Conservation (phyloP, 2,888 invertebrate genomes). For the Cotesia congregata region DNA sequence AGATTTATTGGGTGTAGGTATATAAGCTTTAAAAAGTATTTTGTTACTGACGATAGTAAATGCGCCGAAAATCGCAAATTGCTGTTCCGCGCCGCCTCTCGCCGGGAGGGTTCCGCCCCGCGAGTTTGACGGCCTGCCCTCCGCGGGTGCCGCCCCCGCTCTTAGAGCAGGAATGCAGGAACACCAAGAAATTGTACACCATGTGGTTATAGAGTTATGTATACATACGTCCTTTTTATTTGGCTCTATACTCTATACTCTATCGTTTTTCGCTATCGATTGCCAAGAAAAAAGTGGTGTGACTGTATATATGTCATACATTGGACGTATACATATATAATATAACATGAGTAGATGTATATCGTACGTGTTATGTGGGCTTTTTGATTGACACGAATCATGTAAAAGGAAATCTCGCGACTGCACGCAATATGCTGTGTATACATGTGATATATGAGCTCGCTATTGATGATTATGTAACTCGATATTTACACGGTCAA, state of each 20-base stretch:
- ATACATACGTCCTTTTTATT: neutral
- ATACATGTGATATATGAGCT: neutral
- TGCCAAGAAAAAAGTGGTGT: too few species aligned
- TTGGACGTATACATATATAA: too few species aligned
- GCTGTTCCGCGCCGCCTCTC: slow-evolving; percentile 68
- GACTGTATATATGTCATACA: too few species aligned
- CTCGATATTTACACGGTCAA: neutral
- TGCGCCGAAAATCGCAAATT: slow-evolving; percentile 43
- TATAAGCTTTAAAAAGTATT: slow-evolving; percentile 2
- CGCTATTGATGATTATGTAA: neutral
- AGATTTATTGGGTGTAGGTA: neutral
- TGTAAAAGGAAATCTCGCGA: neutral
- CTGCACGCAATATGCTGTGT: neutral
- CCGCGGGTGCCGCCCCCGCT: slow-evolving; percentile 71
- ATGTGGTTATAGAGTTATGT: neutral
- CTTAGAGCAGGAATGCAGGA: slow-evolving; percentile 69
- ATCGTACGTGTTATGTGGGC: too few species aligned
- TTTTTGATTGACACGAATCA: neutral
- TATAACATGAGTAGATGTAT: too few species aligned
- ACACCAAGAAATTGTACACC: slow-evolving; percentile 54
- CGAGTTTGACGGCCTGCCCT: slow-evolving; percentile 71
- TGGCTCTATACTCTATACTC: too few species aligned
- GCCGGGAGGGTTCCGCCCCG: slow-evolving; percentile 69
- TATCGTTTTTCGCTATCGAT: neutral
- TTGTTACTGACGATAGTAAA: slow-evolving; percentile 4